phyloP scores from a whole-genome alignment of 2,797 vertebrate genomes.

The Allobates femoralis region DNA sequence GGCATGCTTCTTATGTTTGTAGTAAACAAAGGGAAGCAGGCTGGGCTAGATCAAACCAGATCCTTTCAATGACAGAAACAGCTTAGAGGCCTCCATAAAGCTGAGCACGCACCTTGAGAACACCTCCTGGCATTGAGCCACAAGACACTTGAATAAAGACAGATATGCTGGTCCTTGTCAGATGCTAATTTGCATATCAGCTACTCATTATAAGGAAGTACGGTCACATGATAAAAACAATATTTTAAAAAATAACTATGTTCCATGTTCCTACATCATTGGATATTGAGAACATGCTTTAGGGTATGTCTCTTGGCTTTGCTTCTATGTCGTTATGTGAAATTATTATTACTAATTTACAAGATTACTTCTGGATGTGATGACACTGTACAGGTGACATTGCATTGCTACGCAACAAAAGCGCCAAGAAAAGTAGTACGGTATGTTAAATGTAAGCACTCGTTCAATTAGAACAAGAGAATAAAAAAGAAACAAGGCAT shows the following conservation, averaged over 20 bases:
- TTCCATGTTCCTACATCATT: background rate
- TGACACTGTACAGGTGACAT: too few species aligned
- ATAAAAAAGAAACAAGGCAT: too few species aligned
- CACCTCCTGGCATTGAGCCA: constrained; percentile 35
- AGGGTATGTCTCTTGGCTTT: background rate
- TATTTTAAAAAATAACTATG: background rate
- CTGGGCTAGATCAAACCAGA: constrained; percentile 55
- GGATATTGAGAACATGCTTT: background rate
- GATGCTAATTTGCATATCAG: constrained; percentile 34
- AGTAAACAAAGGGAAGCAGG: constrained; percentile 56
- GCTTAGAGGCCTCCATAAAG: constrained; percentile 49
- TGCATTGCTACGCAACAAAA: too few species aligned
- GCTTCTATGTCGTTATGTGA: too few species aligned
- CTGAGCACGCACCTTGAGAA: constrained; percentile 37
- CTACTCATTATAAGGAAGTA: background rate
- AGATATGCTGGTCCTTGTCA: constrained; percentile 41
- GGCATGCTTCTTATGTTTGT: constrained; percentile 60
- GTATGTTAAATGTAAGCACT: too few species aligned
- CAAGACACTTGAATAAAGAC: background rate
- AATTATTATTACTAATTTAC: too few species aligned
- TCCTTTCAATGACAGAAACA: constrained; percentile 48
- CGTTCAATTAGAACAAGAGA: too few species aligned
- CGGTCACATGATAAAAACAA: background rate
- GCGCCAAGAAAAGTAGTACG: too few species aligned
- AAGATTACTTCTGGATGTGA: too few species aligned